Evolutionary conservation across 2,888 invertebrate genomes (phyloP).

Genomic region (Phengaris alcon): DNA sequence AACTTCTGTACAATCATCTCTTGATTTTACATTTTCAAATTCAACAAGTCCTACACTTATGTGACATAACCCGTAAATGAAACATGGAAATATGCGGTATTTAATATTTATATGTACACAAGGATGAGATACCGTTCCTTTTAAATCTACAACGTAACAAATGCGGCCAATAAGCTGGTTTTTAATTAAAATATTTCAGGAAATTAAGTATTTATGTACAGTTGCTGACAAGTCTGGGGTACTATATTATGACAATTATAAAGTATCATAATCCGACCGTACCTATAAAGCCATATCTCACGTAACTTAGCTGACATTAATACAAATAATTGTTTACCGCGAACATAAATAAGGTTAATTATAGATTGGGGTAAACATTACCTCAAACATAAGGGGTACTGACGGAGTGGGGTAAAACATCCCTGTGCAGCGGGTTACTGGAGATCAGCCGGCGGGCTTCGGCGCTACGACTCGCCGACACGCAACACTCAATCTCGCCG

Average conservation of each 20-base stretch:
- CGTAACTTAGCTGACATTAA: too few relatives aligned
- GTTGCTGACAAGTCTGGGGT: too few relatives aligned
- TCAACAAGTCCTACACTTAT: conserved; percentile 25
- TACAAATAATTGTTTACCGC: neutral
- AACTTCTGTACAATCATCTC: conserved; percentile 25
- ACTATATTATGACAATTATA: too few relatives aligned
- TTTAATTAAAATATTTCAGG: neutral
- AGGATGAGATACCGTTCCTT: conserved; percentile 22
- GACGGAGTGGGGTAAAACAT: conserved; percentile 5
- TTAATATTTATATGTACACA: conserved; percentile 18
- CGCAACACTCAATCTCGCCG: conserved; percentile 87
- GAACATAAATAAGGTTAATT: neutral
- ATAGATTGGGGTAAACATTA: neutral
- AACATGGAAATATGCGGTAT: conserved; percentile 8
- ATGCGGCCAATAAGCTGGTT: neutral
- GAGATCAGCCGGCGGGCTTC: conserved; percentile 37
- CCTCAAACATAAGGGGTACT: neutral
- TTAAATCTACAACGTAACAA: neutral
- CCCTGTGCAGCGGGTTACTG: conserved; percentile 28
- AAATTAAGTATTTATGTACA: too few relatives aligned
- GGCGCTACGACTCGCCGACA: conserved; percentile 62
- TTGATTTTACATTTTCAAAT: conserved; percentile 25
- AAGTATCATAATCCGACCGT: neutral
- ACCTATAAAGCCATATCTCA: neutral
- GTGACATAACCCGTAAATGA: conserved; percentile 16